These are phyloP conservation scores for Pterostichus niger DNA, from an alignment of 2,888 invertebrate species.

Conservation along the genomic window DNA sequence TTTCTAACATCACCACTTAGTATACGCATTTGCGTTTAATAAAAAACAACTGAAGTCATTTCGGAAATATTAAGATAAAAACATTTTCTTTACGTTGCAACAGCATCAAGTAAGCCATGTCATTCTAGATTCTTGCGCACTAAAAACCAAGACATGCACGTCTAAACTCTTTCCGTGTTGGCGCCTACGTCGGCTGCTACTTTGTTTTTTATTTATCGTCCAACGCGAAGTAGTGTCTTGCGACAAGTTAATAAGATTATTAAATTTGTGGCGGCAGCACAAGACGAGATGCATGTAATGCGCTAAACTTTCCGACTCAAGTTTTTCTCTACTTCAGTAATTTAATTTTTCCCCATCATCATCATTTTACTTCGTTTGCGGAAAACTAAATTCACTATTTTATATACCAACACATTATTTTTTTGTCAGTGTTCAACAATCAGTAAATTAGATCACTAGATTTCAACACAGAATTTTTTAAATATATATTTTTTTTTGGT, in stretches of 20 bases:
- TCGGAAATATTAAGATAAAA: background rate
- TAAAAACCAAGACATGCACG: background rate
- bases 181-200: conserved; percentile 40
- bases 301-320: conserved; percentile 20
- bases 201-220: conserved; percentile 52
- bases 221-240: conserved; percentile 52
- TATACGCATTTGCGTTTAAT: background rate
- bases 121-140: background rate
- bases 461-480: background rate
- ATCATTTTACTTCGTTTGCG: conserved; percentile 43
- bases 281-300: conserved; percentile 55
- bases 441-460: background rate
- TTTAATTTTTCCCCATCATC: conserved; percentile 41
- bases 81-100: background rate
- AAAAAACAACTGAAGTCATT: conserved; percentile 31
- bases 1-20: background rate
- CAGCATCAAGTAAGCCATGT: conserved; percentile 16
- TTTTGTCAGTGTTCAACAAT: background rate
- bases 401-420: conserved; percentile 24
- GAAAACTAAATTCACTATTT: conserved; percentile 34
- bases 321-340: conserved; percentile 25
- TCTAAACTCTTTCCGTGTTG: conserved; percentile 27
- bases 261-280: conserved; percentile 52
- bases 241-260: conserved; percentile 64
- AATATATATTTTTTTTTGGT: background rate